These are phyloP conservation scores for Cinclus cinclus DNA, from an alignment of 2,113 vertebrate genomes.

Conservation along the genomic window DNA sequence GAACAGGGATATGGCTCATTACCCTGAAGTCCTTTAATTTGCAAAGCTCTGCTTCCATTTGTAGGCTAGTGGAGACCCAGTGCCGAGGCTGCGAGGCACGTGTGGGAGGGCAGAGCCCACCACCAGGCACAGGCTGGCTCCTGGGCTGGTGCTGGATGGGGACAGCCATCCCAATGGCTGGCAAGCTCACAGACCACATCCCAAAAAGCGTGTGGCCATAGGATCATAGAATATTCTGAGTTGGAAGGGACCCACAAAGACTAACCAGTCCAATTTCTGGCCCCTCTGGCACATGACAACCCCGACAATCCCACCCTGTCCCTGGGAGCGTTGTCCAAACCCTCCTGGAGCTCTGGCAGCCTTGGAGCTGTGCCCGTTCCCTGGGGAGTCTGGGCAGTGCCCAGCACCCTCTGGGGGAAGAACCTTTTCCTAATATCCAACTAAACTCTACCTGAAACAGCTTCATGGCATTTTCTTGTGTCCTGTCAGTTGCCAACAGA, in stretches of 20 bases:
- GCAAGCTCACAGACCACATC: not conserved
- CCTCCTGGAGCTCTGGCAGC: not conserved
- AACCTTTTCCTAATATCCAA: not conserved
- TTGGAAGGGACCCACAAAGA: not conserved
- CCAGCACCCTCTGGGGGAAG: not conserved
- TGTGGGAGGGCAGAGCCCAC: not conserved
- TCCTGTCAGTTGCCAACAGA: not conserved
- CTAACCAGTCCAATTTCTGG: not conserved
- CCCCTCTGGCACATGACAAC: not conserved
- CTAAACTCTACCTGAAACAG: not conserved
- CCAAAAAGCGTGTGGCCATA: fast-evolving
- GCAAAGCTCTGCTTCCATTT: slow-evolving; percentile 35
- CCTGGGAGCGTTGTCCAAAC: fast-evolving
- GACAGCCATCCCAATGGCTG: not conserved
- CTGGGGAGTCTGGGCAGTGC: not conserved
- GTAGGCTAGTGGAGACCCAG: not conserved
- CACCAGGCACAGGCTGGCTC: not conserved
- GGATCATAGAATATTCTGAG: not conserved
- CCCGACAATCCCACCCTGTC: not conserved
- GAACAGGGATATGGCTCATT: not conserved
- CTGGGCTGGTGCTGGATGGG: not conserved
- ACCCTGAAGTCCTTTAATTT: not conserved
- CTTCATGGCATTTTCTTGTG: not conserved
- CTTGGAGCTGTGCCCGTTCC: fast-evolving
- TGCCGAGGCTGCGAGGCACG: not conserved